Conservation (phyloP, 2,113 vertebrate genomes). For the Tragulus kanchil region DNA sequence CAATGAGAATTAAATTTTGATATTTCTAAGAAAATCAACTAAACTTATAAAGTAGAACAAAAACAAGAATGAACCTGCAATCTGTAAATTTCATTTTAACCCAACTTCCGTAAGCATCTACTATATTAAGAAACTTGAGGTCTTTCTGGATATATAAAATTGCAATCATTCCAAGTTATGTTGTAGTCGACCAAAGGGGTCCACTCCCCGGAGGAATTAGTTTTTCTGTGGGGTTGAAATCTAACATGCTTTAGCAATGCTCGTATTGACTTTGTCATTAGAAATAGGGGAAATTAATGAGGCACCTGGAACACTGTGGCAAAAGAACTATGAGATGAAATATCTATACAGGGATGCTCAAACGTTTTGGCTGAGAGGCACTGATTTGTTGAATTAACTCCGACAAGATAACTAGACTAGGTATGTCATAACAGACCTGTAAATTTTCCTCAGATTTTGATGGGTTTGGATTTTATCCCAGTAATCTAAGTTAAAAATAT, state of each 20-base stretch:
- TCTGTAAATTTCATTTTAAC: background rate
- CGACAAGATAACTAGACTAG: background rate
- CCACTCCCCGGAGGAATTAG: background rate
- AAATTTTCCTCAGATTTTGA: background rate
- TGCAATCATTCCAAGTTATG: background rate
- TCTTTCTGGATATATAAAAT: background rate
- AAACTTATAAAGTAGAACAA: background rate
- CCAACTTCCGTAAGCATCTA: background rate
- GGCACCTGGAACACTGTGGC: background rate
- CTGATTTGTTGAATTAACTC: background rate
- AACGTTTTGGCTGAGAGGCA: background rate
- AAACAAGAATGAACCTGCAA: background rate
- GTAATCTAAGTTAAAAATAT: background rate
- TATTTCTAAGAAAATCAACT: background rate
- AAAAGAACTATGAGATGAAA: background rate
- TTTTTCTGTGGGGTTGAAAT: background rate
- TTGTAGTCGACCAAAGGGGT: background rate
- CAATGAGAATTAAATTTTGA: background rate
- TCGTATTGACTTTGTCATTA: background rate
- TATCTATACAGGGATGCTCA: background rate
- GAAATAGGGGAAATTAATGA: background rate
- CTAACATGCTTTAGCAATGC: background rate
- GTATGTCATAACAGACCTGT: background rate
- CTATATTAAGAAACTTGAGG: background rate
- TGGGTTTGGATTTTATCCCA: background rate